Evolutionary conservation across 1,140 invertebrate genomes (phyloP), one percentile per base, ranked within the genome.

Genomic region (Drosophila neocordata): DNA sequence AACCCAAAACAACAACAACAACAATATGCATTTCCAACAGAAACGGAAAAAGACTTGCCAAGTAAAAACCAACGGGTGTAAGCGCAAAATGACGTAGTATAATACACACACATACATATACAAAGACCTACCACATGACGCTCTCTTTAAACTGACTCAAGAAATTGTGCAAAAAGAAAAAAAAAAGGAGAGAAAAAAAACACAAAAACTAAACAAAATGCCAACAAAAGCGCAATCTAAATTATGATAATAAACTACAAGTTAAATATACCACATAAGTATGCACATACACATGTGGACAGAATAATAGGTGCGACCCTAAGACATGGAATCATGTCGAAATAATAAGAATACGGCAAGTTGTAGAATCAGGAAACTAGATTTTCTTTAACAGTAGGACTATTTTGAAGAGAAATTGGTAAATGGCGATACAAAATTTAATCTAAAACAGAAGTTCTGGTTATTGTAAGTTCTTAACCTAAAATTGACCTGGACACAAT

Each of bases 91-190:
- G 27, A 31, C 27, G 27, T 31, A 31, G 27, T 31, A 31, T 6
- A 31, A 31, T 6, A 31, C 4, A 56, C 27, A 63, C 27, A 24
- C 41, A 37, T 9, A 48, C 31, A 44, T 24, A 31, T 37, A 67
- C 38, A 75, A 22, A 60, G 80, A 85, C 73, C 81, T 77, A 87
- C 81, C 82, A 70, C 82, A 87, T 87, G 65, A 64, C 61, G 48
- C 68, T 80, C 41, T 68, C 27, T 65, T 62, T 68, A 37, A 31
- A 52, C 52, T 38, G 51, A 38, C 55, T 71, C 69, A 67, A 75
- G 51, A 64, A 73, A 69, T 64, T 69, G 57, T 59, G 71, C 77
- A 69, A 81, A 73, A 61, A 62, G 24, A 13, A 38, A 48, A 5
- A 34, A 13, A 38, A 61, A 52, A 34, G 20, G 41, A 44, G 44